A percentile compares a stretch with the other conserved stretches of the same genome.
phyloP scores from a whole-genome alignment of 2,888 invertebrate genomes.

The Uloborus plumipes region DNA sequence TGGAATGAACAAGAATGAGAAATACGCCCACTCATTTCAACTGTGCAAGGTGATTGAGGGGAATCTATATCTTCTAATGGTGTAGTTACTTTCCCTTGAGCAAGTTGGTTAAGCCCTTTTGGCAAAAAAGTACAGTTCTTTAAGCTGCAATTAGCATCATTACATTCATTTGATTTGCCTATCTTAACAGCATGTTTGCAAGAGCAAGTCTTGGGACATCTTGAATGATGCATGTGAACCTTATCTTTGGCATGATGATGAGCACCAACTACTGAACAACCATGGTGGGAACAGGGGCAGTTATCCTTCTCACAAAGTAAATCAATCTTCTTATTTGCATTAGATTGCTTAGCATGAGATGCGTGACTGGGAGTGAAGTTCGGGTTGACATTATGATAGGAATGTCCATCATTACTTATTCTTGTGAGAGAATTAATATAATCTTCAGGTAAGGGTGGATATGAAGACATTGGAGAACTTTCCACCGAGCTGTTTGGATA shows the following conservation, averaged over 20 bases:
- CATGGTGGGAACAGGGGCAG: constrained; percentile 10
- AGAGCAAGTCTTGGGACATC: constrained; percentile 20
- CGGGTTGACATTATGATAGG: constrained; percentile 29
- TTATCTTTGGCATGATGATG: constrained; percentile 41
- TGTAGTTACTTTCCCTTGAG: constrained; percentile 41
- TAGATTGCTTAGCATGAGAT: constrained; percentile 24
- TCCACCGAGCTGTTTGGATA: constrained; percentile 57
- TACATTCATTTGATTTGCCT: constrained; percentile 16
- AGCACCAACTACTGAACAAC: constrained; percentile 26
- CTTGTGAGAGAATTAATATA: constrained; percentile 14
- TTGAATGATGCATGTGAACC: constrained; percentile 9
- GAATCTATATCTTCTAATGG: constrained; percentile 56
- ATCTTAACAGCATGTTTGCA: constrained; percentile 37
- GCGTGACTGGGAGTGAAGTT: constrained; percentile 22
- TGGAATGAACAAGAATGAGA: constrained; percentile 62
- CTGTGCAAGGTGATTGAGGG: constrained; percentile 59
- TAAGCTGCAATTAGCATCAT: constrained; percentile 13
- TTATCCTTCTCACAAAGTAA: not conserved
- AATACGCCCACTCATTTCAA: constrained; percentile 61
- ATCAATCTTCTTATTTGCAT: constrained; percentile 22
- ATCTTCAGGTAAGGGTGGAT: constrained; percentile 28
- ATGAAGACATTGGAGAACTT: constrained; percentile 35
- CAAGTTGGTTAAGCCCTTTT: constrained; percentile 43
- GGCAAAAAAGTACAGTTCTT: constrained; percentile 41
- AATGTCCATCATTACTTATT: constrained; percentile 31